Conservation (phyloP, 2,888 invertebrate species). For the Charanyca ferruginea region DNA sequence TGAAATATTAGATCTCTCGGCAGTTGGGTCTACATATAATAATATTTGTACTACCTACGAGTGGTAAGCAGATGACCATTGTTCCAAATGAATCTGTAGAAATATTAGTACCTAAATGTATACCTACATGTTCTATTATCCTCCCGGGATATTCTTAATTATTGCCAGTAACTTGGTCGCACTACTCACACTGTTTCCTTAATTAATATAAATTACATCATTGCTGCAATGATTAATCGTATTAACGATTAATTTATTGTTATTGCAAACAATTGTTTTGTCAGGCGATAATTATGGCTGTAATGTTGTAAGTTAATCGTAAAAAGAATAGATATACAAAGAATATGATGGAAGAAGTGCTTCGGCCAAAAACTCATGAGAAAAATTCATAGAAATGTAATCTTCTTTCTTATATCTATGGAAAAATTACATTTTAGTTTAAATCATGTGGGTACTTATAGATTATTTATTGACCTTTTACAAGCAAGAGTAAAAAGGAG, state of each 20-base stretch:
- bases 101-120: too few relatives aligned
- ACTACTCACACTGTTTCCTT: slow-evolving; percentile 62
- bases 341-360: background rate
- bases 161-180: slow-evolving; percentile 45
- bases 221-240: slow-evolving; percentile 78
- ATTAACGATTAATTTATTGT: slow-evolving; percentile 67
- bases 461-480: too few relatives aligned
- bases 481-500: too few relatives aligned
- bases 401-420: too few relatives aligned
- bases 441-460: too few relatives aligned
- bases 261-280: slow-evolving; percentile 55
- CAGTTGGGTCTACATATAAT: too few relatives aligned
- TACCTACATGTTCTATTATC: background rate
- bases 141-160: slow-evolving; percentile 44
- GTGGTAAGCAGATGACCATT: too few relatives aligned
- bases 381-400: too few relatives aligned
- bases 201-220: slow-evolving; percentile 83
- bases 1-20: too few relatives aligned
- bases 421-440: too few relatives aligned
- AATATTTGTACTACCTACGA: too few relatives aligned
- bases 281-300: slow-evolving; percentile 38
- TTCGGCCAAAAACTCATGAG: background rate
- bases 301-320: slow-evolving; percentile 33
- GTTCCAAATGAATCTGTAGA: too few relatives aligned
- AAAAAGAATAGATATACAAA: background rate